Base-by-base conservation (phyloP, 2,888 invertebrate genomes). In the Drosophila nr. perissopoda region DNA sequence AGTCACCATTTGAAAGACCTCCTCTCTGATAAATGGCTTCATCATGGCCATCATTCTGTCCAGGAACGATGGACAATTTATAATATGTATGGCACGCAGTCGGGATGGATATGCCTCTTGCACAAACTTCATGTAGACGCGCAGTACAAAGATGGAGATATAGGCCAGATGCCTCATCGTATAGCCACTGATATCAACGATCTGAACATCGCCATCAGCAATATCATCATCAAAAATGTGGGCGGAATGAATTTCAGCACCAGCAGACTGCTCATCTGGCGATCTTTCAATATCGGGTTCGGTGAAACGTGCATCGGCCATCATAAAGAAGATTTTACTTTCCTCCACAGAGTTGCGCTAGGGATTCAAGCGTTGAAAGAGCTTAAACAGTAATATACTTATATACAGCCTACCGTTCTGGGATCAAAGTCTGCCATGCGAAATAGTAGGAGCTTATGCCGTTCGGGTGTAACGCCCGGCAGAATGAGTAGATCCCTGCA, bases 101-200 rank as follows among this genome's bases (percentile, higher is more conserved):
- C 95, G 94, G 4, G 95, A 94, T 0, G 96, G 96, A 91, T 95
- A 91, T 21, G 95, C 96, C 82, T 96, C 96, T 90, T 96, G 96
- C 4, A 96, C 91, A 91, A 95, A 96, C 69, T 94, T 94, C 93
- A 96, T 95, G 91, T 96, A 95, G 87, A 95, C 94, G 48, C 95
- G 94, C 1, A 96, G 91, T 0, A 94, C 92, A 59, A 94, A 93
- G 65, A 96, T 92, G 69, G 95, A 95, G 21, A 95, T 92, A 82
- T 94, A 92, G 4, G 95, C 94, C 18, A 96, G 89, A 89, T 96
- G 96, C 0, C 94, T 94, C 29, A 95, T 91, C 70, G 94, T 94
- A 0, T 95, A 95, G 0, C 95, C 95, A 45, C 93, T 92, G 95
- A 96, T 95, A 89, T 96, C 96, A 76, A 96, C 95, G 0, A 96